Base-by-base conservation (phyloP, 2,797 vertebrate species). In the Dendrocincla fuliginosa region DNA sequence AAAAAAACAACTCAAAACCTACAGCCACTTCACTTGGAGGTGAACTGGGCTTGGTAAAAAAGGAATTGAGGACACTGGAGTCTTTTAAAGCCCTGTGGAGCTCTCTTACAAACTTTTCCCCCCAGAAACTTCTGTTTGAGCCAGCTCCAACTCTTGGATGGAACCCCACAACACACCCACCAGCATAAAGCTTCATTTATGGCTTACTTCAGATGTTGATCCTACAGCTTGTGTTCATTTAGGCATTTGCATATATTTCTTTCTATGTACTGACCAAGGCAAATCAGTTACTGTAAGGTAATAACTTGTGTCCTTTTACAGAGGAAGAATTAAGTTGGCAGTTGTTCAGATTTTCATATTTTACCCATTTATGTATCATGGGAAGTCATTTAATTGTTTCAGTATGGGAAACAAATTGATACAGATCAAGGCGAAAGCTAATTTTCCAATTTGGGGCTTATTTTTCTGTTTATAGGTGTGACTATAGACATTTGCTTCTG, bases 191-290 rank as follows among this genome's bases (percentile, higher is more conserved):
- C 41, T 16, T 76, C 30, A 33, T 59, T 95, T 94, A 50, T 74
- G 27, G 11, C 4, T 13, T 64, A 59, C 46, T 94, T 88, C 69
- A 89, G 68, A 85, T 50, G 71, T 61, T 68, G 67, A 49, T 84
- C 59, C 50, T 93, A 52, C 81, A 88, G 65, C 85, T 96, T 97
- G 88, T 96, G 76, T 84, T 94, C 88, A 85, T 96, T 94, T 93
- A 93, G 44, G 33, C 63, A 83, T 97, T 95, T 95, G 44, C 78
- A 78, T 95, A 56, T 87, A 92, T 64, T 91, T 91, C 71, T 77
- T 80, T 65, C 30, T 75, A 18, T 87, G 57, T 93, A 84, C 50
- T 86, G 68, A 83, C 92, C 85, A 93, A 95, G 57, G 57, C 89
- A 87, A 97, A 93, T 91, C 85, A 90, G 86, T 95, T 95, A 65